Evolutionary conservation across 2,113 vertebrate species (phyloP), one percentile per base, ranked within the genome.

Genomic region (Sphaerodactylus townsendi): DNA sequence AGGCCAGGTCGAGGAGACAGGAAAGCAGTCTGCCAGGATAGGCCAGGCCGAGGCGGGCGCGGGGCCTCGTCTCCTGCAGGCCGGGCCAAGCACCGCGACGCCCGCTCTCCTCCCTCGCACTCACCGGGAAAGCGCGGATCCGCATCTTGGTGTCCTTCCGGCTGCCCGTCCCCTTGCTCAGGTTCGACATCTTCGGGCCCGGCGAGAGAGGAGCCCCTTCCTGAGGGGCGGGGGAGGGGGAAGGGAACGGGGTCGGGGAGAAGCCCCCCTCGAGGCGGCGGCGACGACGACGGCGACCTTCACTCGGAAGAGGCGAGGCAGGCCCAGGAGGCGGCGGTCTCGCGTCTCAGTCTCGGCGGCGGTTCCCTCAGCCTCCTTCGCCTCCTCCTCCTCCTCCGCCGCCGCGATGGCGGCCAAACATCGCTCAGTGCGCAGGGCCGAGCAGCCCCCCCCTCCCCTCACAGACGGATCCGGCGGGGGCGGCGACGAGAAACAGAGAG

Each of bases 121-220:
- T 99, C 95, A 98, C 98, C 96, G 98, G 98, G 97, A 99, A 99
- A 93, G 98, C 98, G 95, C 98, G 97, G 97, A 99, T 99, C 97
- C 98, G 96, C 98, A 99, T 99, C 96, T 99, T 99, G 97, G 98
- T 99, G 97, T 99, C 98, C 97, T 98, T 99, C 96, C 98, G 98
- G 96, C 98, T 98, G 94, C 97, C 97, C 90, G 96, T 95, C 95
- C 97, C 97, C 97, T 98, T 98, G 97, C 97, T 98, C 95, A 98
- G 97, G 96, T 98, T 98, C 95, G 98, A 98, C 98, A 98, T 99
- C 96, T 95, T 95, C 95, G 90, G 89, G 82, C 64, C 69, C 85
- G 88, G 86, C 75, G 59, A 65, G 89, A 89, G 91, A 91, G 83
- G 80, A 90, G 85, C 91, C 95, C 92, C 89, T 87, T 83, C 83